Percentiles rank a stretch among this genome's conserved stretches.
These are phyloP conservation scores for Porites cylindrica DNA, from an alignment of 92 coral and sea anemone species.

Conservation along the genomic window DNA sequence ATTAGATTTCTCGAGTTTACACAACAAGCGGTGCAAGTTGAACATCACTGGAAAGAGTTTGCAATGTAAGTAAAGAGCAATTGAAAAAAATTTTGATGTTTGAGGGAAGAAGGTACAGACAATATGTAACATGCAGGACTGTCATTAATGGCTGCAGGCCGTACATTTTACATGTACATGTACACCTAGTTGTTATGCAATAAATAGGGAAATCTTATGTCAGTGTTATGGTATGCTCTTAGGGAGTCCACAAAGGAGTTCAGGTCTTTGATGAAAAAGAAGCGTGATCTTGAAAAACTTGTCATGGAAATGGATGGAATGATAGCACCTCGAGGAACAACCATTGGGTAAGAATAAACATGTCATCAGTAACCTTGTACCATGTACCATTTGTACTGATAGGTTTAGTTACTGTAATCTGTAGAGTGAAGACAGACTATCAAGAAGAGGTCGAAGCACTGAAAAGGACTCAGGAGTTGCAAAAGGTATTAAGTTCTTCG, in stretches of 20 bases:
- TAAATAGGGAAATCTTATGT: neutral
- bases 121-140: neutral
- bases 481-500: slow-evolving; percentile 68
- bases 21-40: slow-evolving; percentile 77
- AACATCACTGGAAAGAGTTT: slow-evolving; percentile 84
- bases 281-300: slow-evolving; percentile 83
- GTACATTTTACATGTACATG: too few species aligned
- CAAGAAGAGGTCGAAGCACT: slow-evolving; percentile 91
- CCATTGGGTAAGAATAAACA: slow-evolving; percentile 10
- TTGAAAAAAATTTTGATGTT: neutral
- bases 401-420: neutral
- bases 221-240: neutral
- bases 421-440: slow-evolving; percentile 63
- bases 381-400: neutral
- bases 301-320: slow-evolving; percentile 62
- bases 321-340: slow-evolving; percentile 35
- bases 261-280: slow-evolving; percentile 78
- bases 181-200: too few species aligned
- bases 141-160: neutral
- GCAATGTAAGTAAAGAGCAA: slow-evolving; percentile 69
- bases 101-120: neutral
- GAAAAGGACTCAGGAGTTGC: slow-evolving; percentile 84
- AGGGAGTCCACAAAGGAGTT: slow-evolving; percentile 87
- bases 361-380: neutral
- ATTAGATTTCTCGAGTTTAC: slow-evolving; percentile 82